phyloP scores from a whole-genome alignment of 53 echinoderm and acorn worm genomes.

The Hippasteria phrygiana region DNA sequence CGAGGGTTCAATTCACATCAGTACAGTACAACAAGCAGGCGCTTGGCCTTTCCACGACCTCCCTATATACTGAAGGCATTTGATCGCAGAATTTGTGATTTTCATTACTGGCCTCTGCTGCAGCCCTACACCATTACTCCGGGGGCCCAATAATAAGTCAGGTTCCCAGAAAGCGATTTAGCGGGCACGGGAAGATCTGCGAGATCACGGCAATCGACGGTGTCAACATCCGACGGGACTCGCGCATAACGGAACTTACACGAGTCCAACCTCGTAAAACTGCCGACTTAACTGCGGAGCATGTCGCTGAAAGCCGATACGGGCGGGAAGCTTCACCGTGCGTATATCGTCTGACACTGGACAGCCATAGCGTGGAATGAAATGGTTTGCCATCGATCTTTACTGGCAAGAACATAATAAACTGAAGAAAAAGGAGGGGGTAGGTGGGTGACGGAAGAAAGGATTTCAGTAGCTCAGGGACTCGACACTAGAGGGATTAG shows the following conservation, averaged over 20 bases:
- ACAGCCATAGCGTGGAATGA: neutral
- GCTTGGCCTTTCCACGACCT: neutral
- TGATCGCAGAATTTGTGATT: neutral
- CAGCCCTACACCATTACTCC: neutral
- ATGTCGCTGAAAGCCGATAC: neutral
- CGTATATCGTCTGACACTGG: neutral
- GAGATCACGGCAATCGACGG: too few species aligned
- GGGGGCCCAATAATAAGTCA: neutral
- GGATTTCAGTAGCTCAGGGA: neutral
- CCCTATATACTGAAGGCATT: neutral
- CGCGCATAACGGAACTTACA: neutral
- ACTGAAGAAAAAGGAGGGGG: neutral
- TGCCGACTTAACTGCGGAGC: neutral
- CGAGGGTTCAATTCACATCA: too few species aligned
- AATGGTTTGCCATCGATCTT: neutral
- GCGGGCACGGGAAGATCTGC: neutral
- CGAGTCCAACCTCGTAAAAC: neutral
- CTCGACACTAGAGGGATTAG: neutral
- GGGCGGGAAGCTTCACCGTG: neutral
- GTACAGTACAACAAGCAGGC: too few species aligned
- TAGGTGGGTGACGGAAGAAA: neutral
- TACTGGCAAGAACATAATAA: neutral
- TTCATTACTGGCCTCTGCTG: neutral
- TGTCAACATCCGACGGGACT: neutral
- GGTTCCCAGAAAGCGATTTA: neutral